phyloP scores from a whole-genome alignment of 2,888 invertebrate species.

The Steinernema carpocapsae region DNA sequence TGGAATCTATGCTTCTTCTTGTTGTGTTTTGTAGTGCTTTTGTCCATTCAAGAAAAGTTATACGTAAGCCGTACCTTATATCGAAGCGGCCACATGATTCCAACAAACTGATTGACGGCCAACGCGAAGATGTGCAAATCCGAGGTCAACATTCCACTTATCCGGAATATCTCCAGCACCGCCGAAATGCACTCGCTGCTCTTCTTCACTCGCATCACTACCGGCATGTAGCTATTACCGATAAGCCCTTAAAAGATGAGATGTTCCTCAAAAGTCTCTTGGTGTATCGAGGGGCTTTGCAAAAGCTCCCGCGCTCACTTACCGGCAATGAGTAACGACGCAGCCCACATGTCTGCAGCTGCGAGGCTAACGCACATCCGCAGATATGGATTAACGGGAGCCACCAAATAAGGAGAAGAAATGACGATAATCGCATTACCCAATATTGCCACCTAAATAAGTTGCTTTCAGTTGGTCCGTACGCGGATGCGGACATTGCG shows the following conservation, averaged over 20 bases:
- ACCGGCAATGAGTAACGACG: conserved; percentile 58
- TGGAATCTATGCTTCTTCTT: no score
- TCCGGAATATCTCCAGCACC: conserved; percentile 57
- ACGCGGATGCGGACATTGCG: no score
- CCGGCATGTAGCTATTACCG: conserved; percentile 65
- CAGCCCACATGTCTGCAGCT: conserved; percentile 65
- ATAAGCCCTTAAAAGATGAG: conserved; percentile 55
- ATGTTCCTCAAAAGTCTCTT: conserved; percentile 10
- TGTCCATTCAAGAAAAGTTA: no score
- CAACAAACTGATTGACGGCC: conserved; percentile 65
- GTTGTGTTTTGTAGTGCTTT: no score
- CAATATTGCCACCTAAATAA: conserved; percentile 61
- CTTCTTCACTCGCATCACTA: conserved; percentile 53
- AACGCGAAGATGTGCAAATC: conserved; percentile 65
- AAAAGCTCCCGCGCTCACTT: background rate
- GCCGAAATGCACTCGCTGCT: conserved; percentile 46
- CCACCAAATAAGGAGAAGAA: conserved; percentile 57
- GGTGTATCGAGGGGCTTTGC: conserved; percentile 7
- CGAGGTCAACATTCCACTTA: conserved; percentile 65
- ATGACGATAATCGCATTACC: conserved; percentile 63
- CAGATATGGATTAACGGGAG: conserved; percentile 63
- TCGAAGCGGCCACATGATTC: conserved; percentile 63
- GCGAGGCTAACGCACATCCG: conserved; percentile 63
- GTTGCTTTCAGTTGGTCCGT: background rate
- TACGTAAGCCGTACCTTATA: conserved; percentile 54